Evolutionary conservation across 1,140 invertebrate genomes (phyloP).

Genomic region (Octopus bimaculoides): DNA sequence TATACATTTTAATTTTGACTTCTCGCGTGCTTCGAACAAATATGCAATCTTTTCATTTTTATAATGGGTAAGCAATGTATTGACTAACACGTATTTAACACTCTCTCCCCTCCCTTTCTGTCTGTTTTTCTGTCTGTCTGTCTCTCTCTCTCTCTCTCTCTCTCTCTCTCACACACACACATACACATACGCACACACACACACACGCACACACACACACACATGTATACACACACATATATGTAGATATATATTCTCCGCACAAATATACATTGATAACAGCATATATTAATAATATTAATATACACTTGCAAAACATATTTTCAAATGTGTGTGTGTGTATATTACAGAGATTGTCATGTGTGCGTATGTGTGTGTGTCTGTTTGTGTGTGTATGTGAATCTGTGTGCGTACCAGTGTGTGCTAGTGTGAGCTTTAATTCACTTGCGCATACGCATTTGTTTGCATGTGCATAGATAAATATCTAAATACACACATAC

Average conservation of each 20-base stretch:
- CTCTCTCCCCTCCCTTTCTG: too few relatives aligned
- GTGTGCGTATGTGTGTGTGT: background rate
- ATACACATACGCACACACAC: background rate
- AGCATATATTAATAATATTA: background rate
- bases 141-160: too few relatives aligned
- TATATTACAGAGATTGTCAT: background rate
- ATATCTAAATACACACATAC: background rate
- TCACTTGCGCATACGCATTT: background rate
- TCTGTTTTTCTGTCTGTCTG: too few relatives aligned
- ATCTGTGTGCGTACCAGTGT: background rate
- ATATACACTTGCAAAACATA: background rate
- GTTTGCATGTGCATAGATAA: background rate
- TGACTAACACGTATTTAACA: too few relatives aligned
- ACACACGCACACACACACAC: background rate
- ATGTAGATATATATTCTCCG: background rate
- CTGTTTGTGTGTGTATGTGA: background rate
- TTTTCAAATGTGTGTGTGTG: background rate
- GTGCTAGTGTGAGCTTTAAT: background rate
- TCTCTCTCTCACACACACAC: background rate
- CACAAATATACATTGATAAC: background rate
- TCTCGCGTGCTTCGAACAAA: too few relatives aligned
- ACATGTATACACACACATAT: background rate
- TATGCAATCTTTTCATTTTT: too few relatives aligned
- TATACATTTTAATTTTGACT: too few relatives aligned
- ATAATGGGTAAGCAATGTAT: too few relatives aligned